Evolutionary conservation across 2,888 invertebrate genomes (phyloP), one percentile per base, ranked within the genome.

Genomic region (Oscheius sp.): DNA sequence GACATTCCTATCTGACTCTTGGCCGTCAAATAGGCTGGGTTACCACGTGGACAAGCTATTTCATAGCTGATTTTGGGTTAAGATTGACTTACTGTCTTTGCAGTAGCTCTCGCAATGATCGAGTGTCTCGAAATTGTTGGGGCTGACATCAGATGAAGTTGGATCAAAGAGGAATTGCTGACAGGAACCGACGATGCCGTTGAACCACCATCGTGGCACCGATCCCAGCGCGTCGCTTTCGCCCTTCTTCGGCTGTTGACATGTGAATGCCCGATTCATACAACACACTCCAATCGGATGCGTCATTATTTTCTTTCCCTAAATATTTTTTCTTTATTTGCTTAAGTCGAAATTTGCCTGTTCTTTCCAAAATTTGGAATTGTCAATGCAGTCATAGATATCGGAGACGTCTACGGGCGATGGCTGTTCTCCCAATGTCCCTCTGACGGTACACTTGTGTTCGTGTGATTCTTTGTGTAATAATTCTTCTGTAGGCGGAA

Each of bases 241-340:
- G 35, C 83, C 83, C 25, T 76, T 74, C 55, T 78, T 78, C 46
- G 83, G 80, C 66, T 83, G 83, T 74, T 80, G 81, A 53, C 83
- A 83, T n/a, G 81, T 80, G 75, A 80, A 80, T 0, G 83, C 83
- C n/a, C 83, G 76, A 27, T 80, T 83, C 83, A 83, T 83, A 53
- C 83, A 83, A 49, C 83, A 83, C 1, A 83, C 83, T 25, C 83
- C 83, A 16, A 83, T 70, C 1, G 83, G 79, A 58, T 80, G 77
- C 6, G 61, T 64, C 0, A 21, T 74, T 3, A 75, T 73, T 55
- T 81, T 78, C 46, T 76, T 71, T 7, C 83, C 83, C 46, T 63
- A 7, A 21, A 21, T n/a, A 45, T 7, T 16, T 41, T 43, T 18
- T 43, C 12, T 61, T 6, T 16, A n/a, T 6, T 12, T 13, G 35